These are phyloP conservation scores for Stenurella melanura DNA, from an alignment of 2,888 invertebrate species.

Conservation along the genomic window DNA sequence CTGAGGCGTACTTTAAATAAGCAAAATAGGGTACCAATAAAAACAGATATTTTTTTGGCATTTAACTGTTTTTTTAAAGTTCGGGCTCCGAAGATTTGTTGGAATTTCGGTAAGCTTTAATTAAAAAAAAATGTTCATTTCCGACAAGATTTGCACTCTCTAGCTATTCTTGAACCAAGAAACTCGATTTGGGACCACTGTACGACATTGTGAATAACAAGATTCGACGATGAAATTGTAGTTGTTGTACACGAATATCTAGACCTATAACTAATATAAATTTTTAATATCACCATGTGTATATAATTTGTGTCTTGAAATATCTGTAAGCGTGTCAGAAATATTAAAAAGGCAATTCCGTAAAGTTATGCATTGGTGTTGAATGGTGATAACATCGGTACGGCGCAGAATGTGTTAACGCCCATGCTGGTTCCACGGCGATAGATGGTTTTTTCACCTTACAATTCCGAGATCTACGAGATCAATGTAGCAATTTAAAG, in stretches of 20 bases:
- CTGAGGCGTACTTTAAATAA: too few species aligned
- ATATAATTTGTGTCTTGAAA: slow-evolving; percentile 9
- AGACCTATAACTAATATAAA: neutral
- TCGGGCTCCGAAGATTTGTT: too few species aligned
- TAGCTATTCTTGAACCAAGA: too few species aligned
- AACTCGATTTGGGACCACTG: too few species aligned
- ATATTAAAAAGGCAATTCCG: slow-evolving; percentile 30
- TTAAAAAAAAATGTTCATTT: too few species aligned
- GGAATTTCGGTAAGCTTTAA: too few species aligned
- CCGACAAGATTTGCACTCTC: too few species aligned
- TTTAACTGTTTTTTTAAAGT: too few species aligned
- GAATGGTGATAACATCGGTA: slow-evolving; percentile 58
- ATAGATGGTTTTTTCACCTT: slow-evolving; percentile 60
- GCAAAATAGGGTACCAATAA: too few species aligned
- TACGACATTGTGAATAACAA: too few species aligned
- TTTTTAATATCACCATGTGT: neutral
- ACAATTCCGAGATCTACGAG: slow-evolving; percentile 59
- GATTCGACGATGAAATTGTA: too few species aligned
- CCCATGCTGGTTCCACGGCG: slow-evolving; percentile 59
- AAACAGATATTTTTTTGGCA: too few species aligned
- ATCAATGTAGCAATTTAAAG: slow-evolving; percentile 63
- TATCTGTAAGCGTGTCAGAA: slow-evolving; percentile 30
- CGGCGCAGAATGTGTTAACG: slow-evolving; percentile 60
- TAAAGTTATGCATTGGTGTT: slow-evolving; percentile 31
- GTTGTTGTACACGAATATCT: neutral